Percentiles rank a stretch among this genome's conserved stretches.
These are phyloP conservation scores for Ectemnius lituratus DNA, from an alignment of 2,888 invertebrate species.

Conservation along the genomic window DNA sequence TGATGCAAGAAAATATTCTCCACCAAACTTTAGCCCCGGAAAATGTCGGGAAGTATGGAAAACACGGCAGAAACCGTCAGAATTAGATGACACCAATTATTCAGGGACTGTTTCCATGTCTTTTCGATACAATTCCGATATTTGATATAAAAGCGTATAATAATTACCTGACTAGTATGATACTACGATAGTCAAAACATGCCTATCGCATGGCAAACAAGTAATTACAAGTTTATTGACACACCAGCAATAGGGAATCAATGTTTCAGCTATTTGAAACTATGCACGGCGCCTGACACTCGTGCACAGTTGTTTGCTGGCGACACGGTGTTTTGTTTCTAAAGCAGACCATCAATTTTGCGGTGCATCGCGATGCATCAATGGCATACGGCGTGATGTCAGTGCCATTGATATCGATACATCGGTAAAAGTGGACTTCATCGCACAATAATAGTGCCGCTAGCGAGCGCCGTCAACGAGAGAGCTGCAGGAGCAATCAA, in stretches of 20 bases:
- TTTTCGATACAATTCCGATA: too few species aligned
- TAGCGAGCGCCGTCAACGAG: not conserved
- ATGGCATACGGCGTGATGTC: conserved; percentile 38
- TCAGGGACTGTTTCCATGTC: too few species aligned
- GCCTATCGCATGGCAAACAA: not conserved
- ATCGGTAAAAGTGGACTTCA: conserved; percentile 48
- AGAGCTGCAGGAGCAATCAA: too few species aligned
- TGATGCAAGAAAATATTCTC: too few species aligned
- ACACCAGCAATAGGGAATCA: conserved; percentile 5
- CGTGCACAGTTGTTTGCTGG: conserved; percentile 24
- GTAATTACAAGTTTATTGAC: not conserved
- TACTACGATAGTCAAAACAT: not conserved
- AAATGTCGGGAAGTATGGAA: too few species aligned
- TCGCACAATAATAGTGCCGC: conserved; percentile 43
- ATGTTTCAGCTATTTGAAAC: conserved; percentile 45
- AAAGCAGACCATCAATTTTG: conserved; percentile 45
- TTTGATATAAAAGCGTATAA: too few species aligned
- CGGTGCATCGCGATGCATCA: conserved; percentile 40
- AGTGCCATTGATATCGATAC: conserved; percentile 46
- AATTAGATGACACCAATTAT: too few species aligned
- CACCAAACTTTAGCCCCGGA: too few species aligned
- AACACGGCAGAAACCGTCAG: too few species aligned
- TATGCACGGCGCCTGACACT: conserved; percentile 26
- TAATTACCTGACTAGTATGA: not conserved
- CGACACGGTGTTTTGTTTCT: conserved; percentile 40